phyloP scores from a whole-genome alignment of 1,140 invertebrate genomes.

The Penaeus chinensis region DNA sequence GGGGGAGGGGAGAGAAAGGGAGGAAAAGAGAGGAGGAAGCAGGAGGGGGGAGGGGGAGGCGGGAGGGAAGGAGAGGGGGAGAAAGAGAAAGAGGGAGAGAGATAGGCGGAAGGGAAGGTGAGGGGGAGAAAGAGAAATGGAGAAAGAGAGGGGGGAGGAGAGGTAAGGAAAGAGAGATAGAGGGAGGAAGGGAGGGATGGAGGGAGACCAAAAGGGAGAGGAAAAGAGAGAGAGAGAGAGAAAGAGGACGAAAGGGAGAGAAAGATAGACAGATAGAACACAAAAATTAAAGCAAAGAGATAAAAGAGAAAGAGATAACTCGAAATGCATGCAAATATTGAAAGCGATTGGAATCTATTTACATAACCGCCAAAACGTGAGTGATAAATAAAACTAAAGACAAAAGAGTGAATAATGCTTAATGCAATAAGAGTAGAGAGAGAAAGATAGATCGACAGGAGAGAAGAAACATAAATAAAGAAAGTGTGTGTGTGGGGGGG shows the following conservation, averaged over 20 bases:
- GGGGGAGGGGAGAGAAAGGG: background rate
- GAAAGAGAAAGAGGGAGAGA: background rate
- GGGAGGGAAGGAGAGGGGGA: background rate
- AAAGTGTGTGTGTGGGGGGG: background rate
- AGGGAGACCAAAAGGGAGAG: background rate
- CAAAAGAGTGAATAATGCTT: background rate
- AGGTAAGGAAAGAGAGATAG: slow-evolving; percentile 1
- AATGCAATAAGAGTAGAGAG: background rate
- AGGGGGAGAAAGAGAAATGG: slow-evolving; percentile 17
- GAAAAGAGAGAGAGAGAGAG: background rate
- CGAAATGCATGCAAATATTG: no score
- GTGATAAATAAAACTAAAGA: no score
- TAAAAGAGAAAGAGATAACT: no score
- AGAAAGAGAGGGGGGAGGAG: background rate
- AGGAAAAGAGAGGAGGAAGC: background rate
- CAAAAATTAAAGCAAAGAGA: no score
- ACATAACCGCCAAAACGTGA: no score
- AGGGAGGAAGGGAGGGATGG: background rate
- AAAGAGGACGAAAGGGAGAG: no score
- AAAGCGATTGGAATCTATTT: no score
- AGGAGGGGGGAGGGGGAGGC: background rate
- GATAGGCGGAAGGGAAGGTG: no score
- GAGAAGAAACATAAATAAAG: background rate
- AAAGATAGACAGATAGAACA: no score
- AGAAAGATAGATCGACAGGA: no score